Evolutionary conservation across 2,113 vertebrate species (phyloP).

Genomic region (Melozone crissalis): DNA sequence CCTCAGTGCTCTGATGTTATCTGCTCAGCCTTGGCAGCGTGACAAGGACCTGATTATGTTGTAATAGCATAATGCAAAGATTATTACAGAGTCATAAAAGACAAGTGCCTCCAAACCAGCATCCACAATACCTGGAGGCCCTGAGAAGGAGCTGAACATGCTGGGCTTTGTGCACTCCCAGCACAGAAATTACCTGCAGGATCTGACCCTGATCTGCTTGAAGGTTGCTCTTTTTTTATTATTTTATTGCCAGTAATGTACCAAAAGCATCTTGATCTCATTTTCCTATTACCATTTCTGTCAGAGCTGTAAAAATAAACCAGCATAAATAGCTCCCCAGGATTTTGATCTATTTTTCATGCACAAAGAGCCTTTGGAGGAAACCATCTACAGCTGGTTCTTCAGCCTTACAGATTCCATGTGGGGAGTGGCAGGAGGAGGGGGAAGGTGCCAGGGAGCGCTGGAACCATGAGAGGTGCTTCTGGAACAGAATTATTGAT

Average conservation of each 20-base stretch:
- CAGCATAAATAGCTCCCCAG: not conserved
- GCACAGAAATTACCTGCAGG: not conserved
- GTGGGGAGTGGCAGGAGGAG: not conserved
- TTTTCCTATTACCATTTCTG: slow-evolving; percentile 27
- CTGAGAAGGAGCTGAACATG: not conserved
- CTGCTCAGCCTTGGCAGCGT: slow-evolving; percentile 27
- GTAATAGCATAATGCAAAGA: slow-evolving; percentile 40
- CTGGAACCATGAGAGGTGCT: not conserved
- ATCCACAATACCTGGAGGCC: slow-evolving; percentile 6
- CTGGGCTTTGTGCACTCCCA: not conserved
- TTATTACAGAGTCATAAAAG: slow-evolving; percentile 48
- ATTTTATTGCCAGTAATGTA: not conserved
- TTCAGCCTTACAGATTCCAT: not conserved
- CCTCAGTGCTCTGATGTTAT: not conserved
- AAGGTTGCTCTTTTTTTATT: not conserved
- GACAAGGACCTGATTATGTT: slow-evolving; percentile 35
- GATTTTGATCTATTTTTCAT: slow-evolving; percentile 47
- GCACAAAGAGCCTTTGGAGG: slow-evolving; percentile 1
- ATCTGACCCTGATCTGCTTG: not conserved
- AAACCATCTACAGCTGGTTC: not conserved
- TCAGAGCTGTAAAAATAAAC: slow-evolving; percentile 39
- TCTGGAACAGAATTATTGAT: slow-evolving; percentile 20
- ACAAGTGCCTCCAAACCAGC: slow-evolving; percentile 6
- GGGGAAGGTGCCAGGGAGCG: not conserved
- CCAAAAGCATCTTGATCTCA: slow-evolving; percentile 11